Evolutionary conservation across 2,113 vertebrate genomes (phyloP).

Genomic region (Phalacrocorax aristotelis): DNA sequence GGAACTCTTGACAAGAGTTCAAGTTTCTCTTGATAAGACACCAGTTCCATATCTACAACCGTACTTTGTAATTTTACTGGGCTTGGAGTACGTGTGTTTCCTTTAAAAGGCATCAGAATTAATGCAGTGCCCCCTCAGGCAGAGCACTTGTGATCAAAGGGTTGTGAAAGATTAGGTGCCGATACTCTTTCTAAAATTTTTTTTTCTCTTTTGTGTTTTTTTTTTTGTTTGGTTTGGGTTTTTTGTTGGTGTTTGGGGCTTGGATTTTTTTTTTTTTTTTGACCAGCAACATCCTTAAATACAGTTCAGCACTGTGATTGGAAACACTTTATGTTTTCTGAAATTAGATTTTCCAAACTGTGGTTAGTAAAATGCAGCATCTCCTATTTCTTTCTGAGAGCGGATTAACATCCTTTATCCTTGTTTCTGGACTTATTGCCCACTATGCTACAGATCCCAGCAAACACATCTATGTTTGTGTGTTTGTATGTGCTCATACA

Average conservation of each 20-base stretch:
- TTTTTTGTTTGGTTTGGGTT: not conserved
- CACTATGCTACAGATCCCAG: not conserved
- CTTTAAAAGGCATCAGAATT: constrained; percentile 13
- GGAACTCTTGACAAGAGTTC: not conserved
- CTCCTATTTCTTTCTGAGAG: not conserved
- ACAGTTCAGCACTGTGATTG: not conserved
- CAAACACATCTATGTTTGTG: not conserved
- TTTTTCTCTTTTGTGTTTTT: not conserved
- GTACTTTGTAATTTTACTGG: not conserved
- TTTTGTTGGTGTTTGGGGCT: too few relatives aligned
- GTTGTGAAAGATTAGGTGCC: not conserved
- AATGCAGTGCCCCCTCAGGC: not conserved
- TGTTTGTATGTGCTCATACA: not conserved
- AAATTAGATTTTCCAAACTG: not conserved
- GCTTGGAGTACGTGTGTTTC: not conserved
- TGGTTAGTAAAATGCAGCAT: not conserved
- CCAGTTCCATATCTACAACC: not conserved
- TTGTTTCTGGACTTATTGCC: not conserved
- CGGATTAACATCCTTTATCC: not conserved
- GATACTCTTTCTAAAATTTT: not conserved
- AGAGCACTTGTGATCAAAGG: not conserved
- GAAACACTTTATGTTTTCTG: not conserved
- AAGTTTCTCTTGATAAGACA: not conserved
- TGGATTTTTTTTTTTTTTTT: not conserved
- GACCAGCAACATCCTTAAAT: not conserved